These are phyloP conservation scores for Melipona quadrifasciata DNA, from an alignment of 1,140 invertebrate species.

Conservation along the genomic window DNA sequence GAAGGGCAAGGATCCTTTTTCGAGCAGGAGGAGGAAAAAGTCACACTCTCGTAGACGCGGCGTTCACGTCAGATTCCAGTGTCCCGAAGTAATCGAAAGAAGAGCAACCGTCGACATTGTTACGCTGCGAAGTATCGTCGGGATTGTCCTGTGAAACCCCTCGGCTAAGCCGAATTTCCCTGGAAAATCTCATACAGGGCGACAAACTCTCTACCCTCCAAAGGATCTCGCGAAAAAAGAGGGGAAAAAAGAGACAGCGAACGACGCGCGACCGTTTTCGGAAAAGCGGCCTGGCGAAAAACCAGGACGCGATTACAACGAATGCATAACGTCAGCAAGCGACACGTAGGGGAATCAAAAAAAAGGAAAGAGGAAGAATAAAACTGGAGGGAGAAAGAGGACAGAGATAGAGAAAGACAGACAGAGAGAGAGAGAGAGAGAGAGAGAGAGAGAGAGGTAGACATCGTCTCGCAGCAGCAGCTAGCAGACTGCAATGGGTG, in stretches of 20 bases:
- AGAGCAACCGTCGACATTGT: background rate
- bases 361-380: background rate
- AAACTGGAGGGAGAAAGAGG: background rate
- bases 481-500: slow-evolving; percentile 3
- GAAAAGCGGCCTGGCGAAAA: slow-evolving; percentile 11
- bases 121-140: background rate
- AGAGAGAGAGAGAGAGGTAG: background rate
- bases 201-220: background rate
- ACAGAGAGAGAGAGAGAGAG: background rate
- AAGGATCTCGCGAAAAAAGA: background rate
- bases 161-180: slow-evolving; percentile 1
- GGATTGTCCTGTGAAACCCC: background rate
- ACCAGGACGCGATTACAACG: slow-evolving; percentile 53
- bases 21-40: background rate
- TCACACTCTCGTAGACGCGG: background rate
- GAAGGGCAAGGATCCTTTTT: background rate
- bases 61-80: slow-evolving; percentile 1
- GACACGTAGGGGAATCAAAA: background rate
- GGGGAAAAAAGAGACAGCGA: background rate
- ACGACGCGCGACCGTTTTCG: slow-evolving; percentile 23
- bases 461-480: slow-evolving; percentile 26
- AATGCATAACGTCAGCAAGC: slow-evolving; percentile 56
- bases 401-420: no score
- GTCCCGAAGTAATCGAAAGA: background rate
- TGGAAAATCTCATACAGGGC: background rate